Evolutionary conservation across 2,113 vertebrate species (phyloP).

Genomic region (Hyperopisus bebe): DNA sequence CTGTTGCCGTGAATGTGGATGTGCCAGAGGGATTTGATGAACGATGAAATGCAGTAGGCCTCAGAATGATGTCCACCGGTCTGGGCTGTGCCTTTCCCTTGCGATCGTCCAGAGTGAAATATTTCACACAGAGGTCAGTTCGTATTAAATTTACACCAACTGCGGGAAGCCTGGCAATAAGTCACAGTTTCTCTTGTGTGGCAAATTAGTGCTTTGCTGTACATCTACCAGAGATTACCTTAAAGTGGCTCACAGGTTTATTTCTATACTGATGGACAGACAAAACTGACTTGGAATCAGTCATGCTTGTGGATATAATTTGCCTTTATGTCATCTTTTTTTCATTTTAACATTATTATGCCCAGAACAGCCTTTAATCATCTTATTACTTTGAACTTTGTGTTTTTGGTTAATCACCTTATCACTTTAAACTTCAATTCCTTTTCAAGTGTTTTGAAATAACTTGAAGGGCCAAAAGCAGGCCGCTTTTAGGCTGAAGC

Average conservation of each 20-base stretch:
- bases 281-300: background rate
- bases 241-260: background rate
- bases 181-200: background rate
- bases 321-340: background rate
- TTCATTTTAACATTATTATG: background rate
- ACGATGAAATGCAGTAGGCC: background rate
- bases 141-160: background rate
- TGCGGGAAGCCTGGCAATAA: background rate
- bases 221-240: background rate
- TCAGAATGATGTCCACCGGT: background rate
- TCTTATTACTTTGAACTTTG: constrained; percentile 3
- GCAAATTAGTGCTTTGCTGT: background rate
- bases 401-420: background rate
- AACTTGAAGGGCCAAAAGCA: background rate
- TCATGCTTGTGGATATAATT: background rate
- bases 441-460: background rate
- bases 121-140: constrained; percentile 12
- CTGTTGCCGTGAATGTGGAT: background rate
- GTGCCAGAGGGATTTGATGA: background rate
- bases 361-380: background rate
- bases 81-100: background rate
- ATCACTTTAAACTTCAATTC: background rate
- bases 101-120: background rate
- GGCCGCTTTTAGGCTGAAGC: background rate
- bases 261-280: background rate